A percentile compares a stretch with the other conserved stretches of the same genome.
These are phyloP conservation scores for Oryzias sinensis DNA, from an alignment of 2,797 vertebrate genomes.

Conservation along the genomic window DNA sequence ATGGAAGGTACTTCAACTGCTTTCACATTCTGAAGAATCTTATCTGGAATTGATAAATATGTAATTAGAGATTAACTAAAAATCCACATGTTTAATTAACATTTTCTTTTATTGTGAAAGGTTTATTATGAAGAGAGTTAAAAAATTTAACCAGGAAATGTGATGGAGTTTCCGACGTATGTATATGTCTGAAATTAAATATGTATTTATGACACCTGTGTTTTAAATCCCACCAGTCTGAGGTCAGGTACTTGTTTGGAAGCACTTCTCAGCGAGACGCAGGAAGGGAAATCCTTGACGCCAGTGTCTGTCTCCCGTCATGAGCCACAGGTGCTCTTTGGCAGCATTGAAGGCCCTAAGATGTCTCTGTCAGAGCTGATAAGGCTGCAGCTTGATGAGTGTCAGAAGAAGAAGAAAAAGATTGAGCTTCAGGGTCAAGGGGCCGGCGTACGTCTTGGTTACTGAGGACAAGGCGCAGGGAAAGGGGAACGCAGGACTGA, in stretches of 20 bases:
- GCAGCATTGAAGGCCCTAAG: conserved; percentile 38
- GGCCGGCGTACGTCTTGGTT: conserved; percentile 13
- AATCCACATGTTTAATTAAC: background rate
- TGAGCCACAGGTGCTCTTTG: conserved; percentile 62
- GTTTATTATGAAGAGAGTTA: background rate
- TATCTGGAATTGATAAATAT: background rate
- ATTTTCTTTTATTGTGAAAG: background rate
- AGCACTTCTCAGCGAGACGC: conserved; percentile 23
- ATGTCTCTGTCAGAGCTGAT: conserved; percentile 46
- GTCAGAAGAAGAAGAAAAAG: conserved; percentile 35
- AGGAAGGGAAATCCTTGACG: conserved; percentile 34
- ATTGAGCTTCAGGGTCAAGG: conserved; percentile 12
- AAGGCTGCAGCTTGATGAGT: conserved; percentile 53
- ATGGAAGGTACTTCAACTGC: too few species aligned
- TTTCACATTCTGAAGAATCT: too few species aligned
- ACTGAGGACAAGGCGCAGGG: conserved; percentile 34
- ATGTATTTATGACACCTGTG: background rate
- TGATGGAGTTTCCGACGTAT: background rate
- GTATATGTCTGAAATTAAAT: background rate
- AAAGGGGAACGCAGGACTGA: conserved; percentile 26
- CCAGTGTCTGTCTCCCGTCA: conserved; percentile 61
- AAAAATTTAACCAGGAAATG: background rate
- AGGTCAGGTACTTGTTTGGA: conserved; percentile 37
- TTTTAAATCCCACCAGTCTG: too few species aligned
- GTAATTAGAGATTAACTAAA: background rate